phyloP scores from a whole-genome alignment of 2,888 invertebrate species.

The Lumbricus terrestris region DNA sequence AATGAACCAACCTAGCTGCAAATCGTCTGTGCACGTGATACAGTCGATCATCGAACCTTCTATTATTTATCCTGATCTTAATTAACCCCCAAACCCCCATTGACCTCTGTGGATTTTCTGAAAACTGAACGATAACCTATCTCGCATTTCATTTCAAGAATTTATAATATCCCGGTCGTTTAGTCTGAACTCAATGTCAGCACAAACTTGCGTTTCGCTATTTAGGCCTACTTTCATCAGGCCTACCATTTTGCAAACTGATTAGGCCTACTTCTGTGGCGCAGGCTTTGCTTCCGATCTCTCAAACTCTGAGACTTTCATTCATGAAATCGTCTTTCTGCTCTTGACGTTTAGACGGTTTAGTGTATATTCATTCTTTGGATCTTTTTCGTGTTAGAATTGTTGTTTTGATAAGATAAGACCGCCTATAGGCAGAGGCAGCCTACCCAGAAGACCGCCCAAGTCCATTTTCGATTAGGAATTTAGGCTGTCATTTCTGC shows the following conservation, averaged over 20 bases:
- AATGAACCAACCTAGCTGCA: no score
- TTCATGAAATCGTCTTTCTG: not conserved
- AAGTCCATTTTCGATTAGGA: not conserved
- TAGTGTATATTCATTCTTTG: not conserved
- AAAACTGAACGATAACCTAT: no score
- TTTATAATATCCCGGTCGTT: no score
- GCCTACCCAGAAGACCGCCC: no score
- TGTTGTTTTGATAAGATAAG: not conserved
- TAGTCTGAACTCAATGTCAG: not conserved
- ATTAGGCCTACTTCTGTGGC: not conserved
- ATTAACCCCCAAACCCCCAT: no score
- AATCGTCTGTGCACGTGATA: no score
- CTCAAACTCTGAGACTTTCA: not conserved
- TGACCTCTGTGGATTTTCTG: not conserved
- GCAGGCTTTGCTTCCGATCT: not conserved
- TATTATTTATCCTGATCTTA: not conserved
- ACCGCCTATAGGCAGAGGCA: not conserved
- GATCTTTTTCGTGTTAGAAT: not conserved
- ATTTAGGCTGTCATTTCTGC: not conserved
- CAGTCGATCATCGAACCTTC: not conserved
- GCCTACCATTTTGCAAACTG: not conserved
- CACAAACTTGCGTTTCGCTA: not conserved
- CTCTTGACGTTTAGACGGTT: no score
- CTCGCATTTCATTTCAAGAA: no score
- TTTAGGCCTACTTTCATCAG: no score